Evolutionary conservation across 2,888 invertebrate species (phyloP), one percentile per base, ranked within the genome.

Genomic region (Teleogryllus oceanicus): DNA sequence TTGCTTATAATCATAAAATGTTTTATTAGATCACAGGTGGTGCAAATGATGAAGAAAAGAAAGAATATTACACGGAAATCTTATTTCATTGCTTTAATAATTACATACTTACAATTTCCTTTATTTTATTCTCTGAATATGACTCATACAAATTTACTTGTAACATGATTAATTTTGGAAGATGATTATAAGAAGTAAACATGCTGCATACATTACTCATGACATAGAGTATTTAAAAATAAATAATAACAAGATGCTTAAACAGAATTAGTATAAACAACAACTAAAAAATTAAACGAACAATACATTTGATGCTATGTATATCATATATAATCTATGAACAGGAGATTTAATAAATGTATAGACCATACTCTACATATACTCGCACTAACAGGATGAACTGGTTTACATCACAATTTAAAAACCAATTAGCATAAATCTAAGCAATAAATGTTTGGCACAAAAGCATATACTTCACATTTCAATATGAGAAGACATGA

Each of bases 81-180:
- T 62, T 62, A 62, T n/a, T 18, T 62, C 62, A 62, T 62, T 62
- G n/a, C 62, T 62, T 62, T n/a, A 62, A 62, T n/a, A 62, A 62
- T 62, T 62, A 62, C 62, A 62, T 62, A 62, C 62, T 62, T 62
- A 62, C 62, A 62, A 62, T 62, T 62, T n/a, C 62, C 16, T 62
- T 62, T 62, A 37, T 37, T 62, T 62, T 62, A 62, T 62, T 62
- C 62, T 62, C 62, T 62, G 62, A 62, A 62, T 62, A 62, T 62
- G 62, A 62, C n/a, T n/a, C 62, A 62, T 62, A 62, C 62, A 62
- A 62, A 62, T 62, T 62, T 62, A 62, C 62, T 62, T 62, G 62
- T 62, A 62, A 62, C 62, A 62, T 62, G 62, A 62, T 62, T 62
- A 62, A 62, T 62, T 62, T 62, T 62, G 62, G 62, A 62, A 62